Evolutionary conservation across 1,140 invertebrate species (phyloP), one percentile per base, ranked within the genome.

Genomic region (Heliothis virescens): DNA sequence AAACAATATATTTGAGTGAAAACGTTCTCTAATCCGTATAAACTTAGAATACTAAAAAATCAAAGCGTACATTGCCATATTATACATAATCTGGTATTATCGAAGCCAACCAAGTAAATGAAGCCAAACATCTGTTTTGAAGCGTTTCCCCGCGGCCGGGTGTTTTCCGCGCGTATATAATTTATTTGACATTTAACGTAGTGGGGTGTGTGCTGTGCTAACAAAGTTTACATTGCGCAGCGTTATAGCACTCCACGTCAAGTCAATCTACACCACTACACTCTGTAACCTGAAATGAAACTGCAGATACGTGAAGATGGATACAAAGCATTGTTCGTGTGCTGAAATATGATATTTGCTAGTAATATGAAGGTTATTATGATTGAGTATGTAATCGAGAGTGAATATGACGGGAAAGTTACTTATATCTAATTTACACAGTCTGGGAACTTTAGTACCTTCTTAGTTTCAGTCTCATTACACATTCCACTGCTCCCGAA

Each of bases 51-150:
- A 41, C 34, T 41, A 41, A 41, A 34, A 41, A 41, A 41, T 41
- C 34, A 41, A 41, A 41, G 34, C 34, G 34, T 9, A 48, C 63
- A 48, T 1, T 50, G 63, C 13, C 18, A 67, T 67, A 13, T 48
- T 15, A 67, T 67, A 62, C 26, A 29, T 34, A 67, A 67, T 67
- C 16, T 67, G n/a, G 16, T 67, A 67, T 67, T 67, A 48, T 67
- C 11, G 63, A 67, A 67, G 63, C 63, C 63, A 50, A 72, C 29
- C 34, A 57, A 72, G 47, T 41, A 57, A 18, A 41, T 72, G 67
- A 53, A 71, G 67, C 67, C 69, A 41, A 57, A 57, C 53, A 72
- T 72, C 69, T 72, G 69, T 72, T 72, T 55, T 16, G 26, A 72
- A 72, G 16, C 52, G 69, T 57, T 72, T 57, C 52, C 52, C 52